Percentiles rank a stretch among this genome's conserved stretches.
phyloP scores from a whole-genome alignment of 37 sponge, comb jelly and placozoan species.

The Axinella damicornis region DNA sequence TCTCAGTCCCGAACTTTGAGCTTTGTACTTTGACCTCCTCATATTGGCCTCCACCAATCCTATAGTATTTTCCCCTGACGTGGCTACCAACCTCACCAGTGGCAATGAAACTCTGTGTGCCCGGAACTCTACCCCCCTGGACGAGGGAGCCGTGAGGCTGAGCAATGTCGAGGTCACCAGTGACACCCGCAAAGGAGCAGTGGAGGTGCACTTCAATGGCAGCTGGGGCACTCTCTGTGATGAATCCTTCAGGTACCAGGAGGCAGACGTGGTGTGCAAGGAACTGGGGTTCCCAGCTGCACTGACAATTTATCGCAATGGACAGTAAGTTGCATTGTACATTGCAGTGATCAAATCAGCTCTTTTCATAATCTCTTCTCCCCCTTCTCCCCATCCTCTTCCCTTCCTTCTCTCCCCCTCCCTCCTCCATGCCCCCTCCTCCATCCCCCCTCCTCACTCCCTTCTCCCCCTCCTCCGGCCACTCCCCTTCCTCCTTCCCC shows the following conservation, averaged over 20 bases:
- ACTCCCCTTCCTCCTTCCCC: not conserved
- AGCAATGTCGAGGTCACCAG: not conserved
- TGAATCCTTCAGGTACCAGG: not conserved
- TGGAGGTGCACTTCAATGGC: slow-evolving; percentile 37
- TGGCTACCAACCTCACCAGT: not conserved
- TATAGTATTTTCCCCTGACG: not conserved
- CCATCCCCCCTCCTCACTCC: no score
- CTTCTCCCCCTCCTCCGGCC: not conserved
- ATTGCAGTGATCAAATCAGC: not conserved
- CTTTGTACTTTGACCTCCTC: no score
- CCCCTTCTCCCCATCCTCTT: no score
- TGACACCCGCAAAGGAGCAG: not conserved
- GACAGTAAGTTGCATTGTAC: not conserved
- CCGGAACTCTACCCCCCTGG: not conserved
- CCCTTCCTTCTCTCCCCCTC: no score
- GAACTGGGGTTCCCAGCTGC: slow-evolving; percentile 33
- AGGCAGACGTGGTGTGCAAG: slow-evolving; percentile 39
- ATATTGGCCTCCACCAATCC: not conserved
- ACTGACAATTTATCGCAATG: not conserved
- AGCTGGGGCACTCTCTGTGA: slow-evolving; percentile 29
- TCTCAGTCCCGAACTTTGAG: no score
- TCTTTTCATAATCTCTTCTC: no score
- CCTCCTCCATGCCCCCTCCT: no score
- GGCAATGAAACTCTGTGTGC: not conserved
- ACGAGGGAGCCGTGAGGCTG: slow-evolving; percentile 3